These are phyloP conservation scores for Proteles cristata DNA, from an alignment of 2,113 vertebrate species.

Conservation along the genomic window DNA sequence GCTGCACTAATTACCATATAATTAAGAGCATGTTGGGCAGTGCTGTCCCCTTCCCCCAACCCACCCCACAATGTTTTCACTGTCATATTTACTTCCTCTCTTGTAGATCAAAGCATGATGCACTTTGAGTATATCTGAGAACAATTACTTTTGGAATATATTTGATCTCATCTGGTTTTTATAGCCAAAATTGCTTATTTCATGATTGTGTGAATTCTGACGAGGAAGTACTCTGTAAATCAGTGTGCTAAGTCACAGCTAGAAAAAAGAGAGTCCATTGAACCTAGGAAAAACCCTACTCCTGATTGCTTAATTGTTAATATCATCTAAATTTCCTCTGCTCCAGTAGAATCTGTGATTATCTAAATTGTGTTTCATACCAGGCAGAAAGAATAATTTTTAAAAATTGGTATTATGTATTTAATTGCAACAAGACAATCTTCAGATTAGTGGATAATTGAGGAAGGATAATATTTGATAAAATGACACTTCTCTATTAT, in stretches of 20 bases:
- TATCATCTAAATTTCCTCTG: background rate
- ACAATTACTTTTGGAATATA: slow-evolving; percentile 28
- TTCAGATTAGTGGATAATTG: background rate
- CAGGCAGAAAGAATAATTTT: background rate
- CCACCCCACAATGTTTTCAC: fast-evolving
- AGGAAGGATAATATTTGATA: slow-evolving; percentile 37
- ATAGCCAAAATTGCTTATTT: slow-evolving; percentile 37
- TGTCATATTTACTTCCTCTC: background rate
- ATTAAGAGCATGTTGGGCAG: background rate
- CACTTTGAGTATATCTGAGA: background rate
- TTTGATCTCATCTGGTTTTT: slow-evolving; percentile 18
- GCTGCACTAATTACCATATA: background rate
- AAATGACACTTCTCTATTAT: background rate
- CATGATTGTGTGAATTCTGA: background rate
- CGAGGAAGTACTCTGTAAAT: slow-evolving; percentile 7
- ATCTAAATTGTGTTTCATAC: background rate
- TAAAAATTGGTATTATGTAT: background rate
- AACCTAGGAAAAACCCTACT: background rate
- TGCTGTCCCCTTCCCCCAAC: fast-evolving
- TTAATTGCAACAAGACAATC: slow-evolving; percentile 1
- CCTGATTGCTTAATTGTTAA: background rate
- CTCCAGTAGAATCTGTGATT: background rate
- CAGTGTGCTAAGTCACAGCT: slow-evolving; percentile 11
- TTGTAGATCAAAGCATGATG: background rate
- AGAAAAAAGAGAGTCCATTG: background rate